Evolutionary conservation across 2,797 vertebrate genomes (phyloP).

Genomic region (Hybognathus amarus): DNA sequence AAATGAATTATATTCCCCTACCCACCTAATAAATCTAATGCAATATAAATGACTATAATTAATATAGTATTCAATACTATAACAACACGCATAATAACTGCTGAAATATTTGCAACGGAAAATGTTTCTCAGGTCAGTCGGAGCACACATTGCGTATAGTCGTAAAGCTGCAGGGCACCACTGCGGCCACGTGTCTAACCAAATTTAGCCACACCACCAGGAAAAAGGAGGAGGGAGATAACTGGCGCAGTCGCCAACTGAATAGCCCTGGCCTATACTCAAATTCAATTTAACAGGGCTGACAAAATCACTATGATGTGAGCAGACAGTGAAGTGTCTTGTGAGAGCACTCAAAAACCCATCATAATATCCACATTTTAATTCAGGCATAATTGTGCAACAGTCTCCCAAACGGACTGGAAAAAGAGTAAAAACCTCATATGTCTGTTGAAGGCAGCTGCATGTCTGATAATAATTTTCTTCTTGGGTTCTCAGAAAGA

Average conservation of each 20-base stretch:
- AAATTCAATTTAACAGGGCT: neutral
- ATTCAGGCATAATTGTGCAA: neutral
- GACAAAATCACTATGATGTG: neutral
- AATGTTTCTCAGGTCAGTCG: too few relatives aligned
- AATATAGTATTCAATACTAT: neutral
- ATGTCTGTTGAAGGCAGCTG: constrained; percentile 12
- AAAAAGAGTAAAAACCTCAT: constrained; percentile 13
- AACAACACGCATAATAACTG: too few relatives aligned
- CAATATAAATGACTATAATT: neutral
- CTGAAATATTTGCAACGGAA: too few relatives aligned
- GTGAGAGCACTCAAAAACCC: neutral
- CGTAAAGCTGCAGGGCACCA: too few relatives aligned
- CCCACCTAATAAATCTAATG: neutral
- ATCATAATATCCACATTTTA: constrained; percentile 12
- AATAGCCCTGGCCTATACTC: too few relatives aligned
- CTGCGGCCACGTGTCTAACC: too few relatives aligned
- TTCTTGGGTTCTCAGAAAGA: constrained; percentile 13
- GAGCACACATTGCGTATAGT: too few relatives aligned
- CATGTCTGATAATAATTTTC: constrained; percentile 5
- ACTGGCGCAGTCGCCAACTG: too few relatives aligned
- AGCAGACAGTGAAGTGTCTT: neutral
- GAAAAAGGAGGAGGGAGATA: too few relatives aligned
- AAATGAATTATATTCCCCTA: neutral
- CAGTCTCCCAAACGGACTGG: neutral
- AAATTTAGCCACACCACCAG: too few relatives aligned